Base-by-base conservation (phyloP, 2,113 vertebrate species). In the Erythrolamprus reginae region DNA sequence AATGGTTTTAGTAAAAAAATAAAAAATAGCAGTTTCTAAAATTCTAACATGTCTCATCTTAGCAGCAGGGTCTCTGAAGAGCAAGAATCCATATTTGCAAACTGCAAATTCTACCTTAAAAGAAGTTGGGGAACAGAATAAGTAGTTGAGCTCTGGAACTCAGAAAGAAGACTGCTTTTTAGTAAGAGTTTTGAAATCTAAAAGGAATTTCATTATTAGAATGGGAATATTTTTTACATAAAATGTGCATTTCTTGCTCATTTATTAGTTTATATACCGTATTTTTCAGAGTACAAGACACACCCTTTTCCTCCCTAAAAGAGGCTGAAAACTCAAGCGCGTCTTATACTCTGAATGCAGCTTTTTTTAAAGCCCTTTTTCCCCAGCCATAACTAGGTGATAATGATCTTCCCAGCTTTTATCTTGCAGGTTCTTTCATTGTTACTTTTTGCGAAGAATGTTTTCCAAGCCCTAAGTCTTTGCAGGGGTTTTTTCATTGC, bases 1-100 rank as follows among this genome's bases (percentile, higher is more conserved):
- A 91, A 42, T 15, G 0, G 24, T 17, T 52, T 82, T 0, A 28
- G 0, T 10, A 26, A 48, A 6, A 21, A 61, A 21, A 82, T 21
- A 10, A 12, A 4, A 12, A 51, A 51, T 5, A 21, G 3, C 24
- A 47, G 2, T 55, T 0, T 82, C 0, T 56, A 70, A 17, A 88
- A 9, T 0, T 85, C 50, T 0, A 55, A 55, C 51, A 50, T 38
- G 21, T 50, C 8, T 53, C 84, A 10, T 38, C 47, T 15, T 1
- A 82, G 15, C 0, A 50, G 58, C 21, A 52, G 52, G 15, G 26
- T 65, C n/a, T 42, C 38, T 42, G 9, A 50, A 23, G 8, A 83
- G 42, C 28, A 33, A 45, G n/a, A 24, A 10, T 38, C 12, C 38
- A 42, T 83, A 26, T 9, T 24, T n/a, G 13, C 38, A 19, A 28